phyloP scores from a whole-genome alignment of 2,888 invertebrate genomes.

The Euspilapteryx auroguttella region DNA sequence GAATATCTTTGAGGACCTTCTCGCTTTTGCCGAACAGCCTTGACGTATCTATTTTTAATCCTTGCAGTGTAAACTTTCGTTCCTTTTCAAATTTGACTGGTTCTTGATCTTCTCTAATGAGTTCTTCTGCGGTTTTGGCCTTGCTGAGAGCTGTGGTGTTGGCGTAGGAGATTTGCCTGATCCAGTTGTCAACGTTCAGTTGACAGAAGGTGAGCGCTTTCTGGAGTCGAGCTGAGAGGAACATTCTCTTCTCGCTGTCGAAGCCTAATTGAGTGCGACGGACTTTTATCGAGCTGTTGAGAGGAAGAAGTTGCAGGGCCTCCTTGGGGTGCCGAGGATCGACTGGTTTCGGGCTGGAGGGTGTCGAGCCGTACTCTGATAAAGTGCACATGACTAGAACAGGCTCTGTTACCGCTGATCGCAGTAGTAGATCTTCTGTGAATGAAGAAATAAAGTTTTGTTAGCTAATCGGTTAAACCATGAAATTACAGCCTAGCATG shows the following conservation, averaged over 20 bases:
- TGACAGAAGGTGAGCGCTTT: conserved; percentile 68
- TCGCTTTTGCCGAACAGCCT: conserved; percentile 54
- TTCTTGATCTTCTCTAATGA: conserved; percentile 56
- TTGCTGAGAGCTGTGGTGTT: conserved; percentile 34
- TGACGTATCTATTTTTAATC: conserved; percentile 49
- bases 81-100: conserved; percentile 54
- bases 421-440: conserved; percentile 60
- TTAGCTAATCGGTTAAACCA: no score
- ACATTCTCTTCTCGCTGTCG: conserved; percentile 64
- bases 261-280: conserved; percentile 64
- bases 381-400: conserved; percentile 68
- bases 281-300: conserved; percentile 34
- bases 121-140: conserved; percentile 53
- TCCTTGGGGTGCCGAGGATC: conserved; percentile 57
- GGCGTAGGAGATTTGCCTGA: conserved; percentile 62
- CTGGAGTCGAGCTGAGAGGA: conserved; percentile 66
- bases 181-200: conserved; percentile 65
- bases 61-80: conserved; percentile 52
- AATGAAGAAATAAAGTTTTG: conserved; percentile 10
- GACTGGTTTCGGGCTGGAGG: conserved; percentile 49
- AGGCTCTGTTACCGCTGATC: conserved; percentile 65
- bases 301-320: conserved; percentile 47
- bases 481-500: no score
- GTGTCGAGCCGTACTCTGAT: conserved; percentile 49
- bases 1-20: conserved; percentile 52